Conservation (phyloP, 2,888 invertebrate genomes). For the Dorcus hopei region DNA sequence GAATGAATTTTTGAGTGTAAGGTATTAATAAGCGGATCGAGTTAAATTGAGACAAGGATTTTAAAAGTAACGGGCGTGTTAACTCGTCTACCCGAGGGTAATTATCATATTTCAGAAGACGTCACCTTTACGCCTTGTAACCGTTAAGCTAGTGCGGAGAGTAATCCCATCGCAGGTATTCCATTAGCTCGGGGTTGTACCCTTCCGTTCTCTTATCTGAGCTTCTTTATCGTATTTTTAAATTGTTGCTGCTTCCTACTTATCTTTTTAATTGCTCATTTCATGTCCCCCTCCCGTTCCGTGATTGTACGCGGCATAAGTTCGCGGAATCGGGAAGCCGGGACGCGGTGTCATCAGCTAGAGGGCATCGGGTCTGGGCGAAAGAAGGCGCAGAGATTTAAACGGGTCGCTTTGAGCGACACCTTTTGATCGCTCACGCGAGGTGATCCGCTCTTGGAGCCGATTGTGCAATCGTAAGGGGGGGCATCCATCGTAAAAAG, state of each 20-base stretch:
- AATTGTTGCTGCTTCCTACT: constrained; percentile 39
- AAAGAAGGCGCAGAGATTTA: constrained; percentile 16
- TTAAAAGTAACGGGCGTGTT: constrained; percentile 12
- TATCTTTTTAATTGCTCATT: constrained; percentile 46
- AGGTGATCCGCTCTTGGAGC: constrained; percentile 33
- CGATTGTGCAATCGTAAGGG: constrained; percentile 33
- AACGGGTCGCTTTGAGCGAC: constrained; percentile 33
- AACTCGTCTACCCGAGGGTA: not conserved
- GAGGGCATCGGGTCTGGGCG: constrained; percentile 14
- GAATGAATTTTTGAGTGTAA: not conserved
- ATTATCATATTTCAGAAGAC: not conserved
- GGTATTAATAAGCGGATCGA: constrained; percentile 7
- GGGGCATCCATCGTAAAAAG: constrained; percentile 45
- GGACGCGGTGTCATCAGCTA: constrained; percentile 20
- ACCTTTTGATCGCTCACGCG: constrained; percentile 48
- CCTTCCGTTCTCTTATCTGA: constrained; percentile 24
- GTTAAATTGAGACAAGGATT: constrained; percentile 17
- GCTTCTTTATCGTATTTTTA: constrained; percentile 35
- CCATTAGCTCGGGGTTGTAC: constrained; percentile 24
- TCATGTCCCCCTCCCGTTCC: constrained; percentile 9
- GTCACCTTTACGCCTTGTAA: not conserved
- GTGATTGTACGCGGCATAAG: constrained; percentile 17
- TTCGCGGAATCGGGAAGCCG: constrained; percentile 5
- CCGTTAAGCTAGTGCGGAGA: not conserved
- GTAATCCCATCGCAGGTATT: constrained; percentile 21